These are phyloP conservation scores for Polydrusus tereticollis DNA, from an alignment of 2,888 invertebrate genomes.

Conservation along the genomic window DNA sequence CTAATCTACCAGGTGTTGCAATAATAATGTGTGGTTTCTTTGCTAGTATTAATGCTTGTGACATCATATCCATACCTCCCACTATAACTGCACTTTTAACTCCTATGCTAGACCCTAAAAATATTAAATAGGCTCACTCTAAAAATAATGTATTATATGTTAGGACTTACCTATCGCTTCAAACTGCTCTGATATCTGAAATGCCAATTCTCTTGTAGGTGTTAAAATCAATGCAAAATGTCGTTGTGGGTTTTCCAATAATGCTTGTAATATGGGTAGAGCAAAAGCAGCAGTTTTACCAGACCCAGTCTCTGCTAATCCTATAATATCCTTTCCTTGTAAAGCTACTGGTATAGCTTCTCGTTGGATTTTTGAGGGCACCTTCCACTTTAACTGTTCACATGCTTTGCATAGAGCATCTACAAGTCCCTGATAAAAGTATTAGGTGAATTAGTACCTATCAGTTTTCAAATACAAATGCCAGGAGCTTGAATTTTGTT, in stretches of 20 bases:
- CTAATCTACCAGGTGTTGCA: constrained; percentile 94
- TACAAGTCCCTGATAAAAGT: constrained; percentile 80
- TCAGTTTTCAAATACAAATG: constrained; percentile 5
- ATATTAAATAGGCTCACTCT: neutral
- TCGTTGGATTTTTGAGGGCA: constrained; percentile 94
- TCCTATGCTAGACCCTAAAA: constrained; percentile 85
- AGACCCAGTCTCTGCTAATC: constrained; percentile 87
- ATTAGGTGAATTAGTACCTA: constrained; percentile 15
- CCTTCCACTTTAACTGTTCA: constrained; percentile 92
- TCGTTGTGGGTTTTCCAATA: constrained; percentile 92
- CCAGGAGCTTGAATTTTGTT: neutral
- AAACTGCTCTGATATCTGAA: constrained; percentile 98
- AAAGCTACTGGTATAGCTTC: constrained; percentile 94
- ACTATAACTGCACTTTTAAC: constrained; percentile 97
- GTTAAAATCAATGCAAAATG: constrained; percentile 94
- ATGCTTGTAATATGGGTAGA: constrained; percentile 91
- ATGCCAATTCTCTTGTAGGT: constrained; percentile 97
- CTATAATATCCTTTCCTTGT: constrained; percentile 80
- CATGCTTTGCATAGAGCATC: constrained; percentile 94
- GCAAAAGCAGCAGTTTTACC: constrained; percentile 99
- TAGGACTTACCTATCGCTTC: constrained; percentile 86
- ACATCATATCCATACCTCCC: constrained; percentile 98
- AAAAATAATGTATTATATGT: too few relatives aligned
- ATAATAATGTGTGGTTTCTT: constrained; percentile 98
- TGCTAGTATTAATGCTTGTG: constrained; percentile 89